These are phyloP conservation scores for Pterocles orientalis DNA, from an alignment of 2,113 vertebrate species.

Conservation along the genomic window DNA sequence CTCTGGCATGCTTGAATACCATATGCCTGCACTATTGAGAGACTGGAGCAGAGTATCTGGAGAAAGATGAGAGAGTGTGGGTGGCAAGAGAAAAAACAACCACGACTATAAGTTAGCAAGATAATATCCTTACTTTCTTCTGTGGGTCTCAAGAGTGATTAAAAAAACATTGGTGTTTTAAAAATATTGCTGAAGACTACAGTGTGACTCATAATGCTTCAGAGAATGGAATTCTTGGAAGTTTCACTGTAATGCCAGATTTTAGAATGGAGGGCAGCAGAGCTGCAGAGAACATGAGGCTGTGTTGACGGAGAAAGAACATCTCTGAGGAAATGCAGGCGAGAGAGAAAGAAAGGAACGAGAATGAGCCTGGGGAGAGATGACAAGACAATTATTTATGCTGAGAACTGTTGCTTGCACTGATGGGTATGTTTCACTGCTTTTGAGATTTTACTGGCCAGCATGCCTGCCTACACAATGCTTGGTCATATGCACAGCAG, in stretches of 20 bases:
- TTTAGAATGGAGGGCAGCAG: conserved; percentile 65
- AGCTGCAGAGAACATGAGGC: conserved; percentile 59
- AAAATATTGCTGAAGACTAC: conserved; percentile 72
- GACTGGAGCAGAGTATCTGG: conserved; percentile 62
- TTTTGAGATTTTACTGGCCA: conserved; percentile 1
- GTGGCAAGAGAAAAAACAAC: conserved; percentile 70
- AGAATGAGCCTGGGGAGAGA: conserved; percentile 4
- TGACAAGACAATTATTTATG: conserved; percentile 24
- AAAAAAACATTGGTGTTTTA: conserved; percentile 70
- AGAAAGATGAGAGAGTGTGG: conserved; percentile 69
- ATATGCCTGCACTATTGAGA: conserved; percentile 67
- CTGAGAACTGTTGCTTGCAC: neutral
- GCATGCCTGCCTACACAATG: neutral
- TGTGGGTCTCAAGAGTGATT: conserved; percentile 71
- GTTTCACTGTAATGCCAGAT: conserved; percentile 69
- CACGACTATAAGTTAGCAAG: conserved; percentile 67
- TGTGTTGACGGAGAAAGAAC: conserved; percentile 43
- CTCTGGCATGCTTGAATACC: conserved; percentile 62
- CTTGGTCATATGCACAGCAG: neutral
- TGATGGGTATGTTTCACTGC: neutral
- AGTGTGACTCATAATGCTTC: conserved; percentile 70
- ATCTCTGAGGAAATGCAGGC: conserved; percentile 31
- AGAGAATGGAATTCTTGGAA: conserved; percentile 73
- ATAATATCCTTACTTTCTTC: conserved; percentile 73
- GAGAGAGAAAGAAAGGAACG: neutral